phyloP scores from a whole-genome alignment of 2,888 invertebrate genomes.

The Lacanobia wlatinum region DNA sequence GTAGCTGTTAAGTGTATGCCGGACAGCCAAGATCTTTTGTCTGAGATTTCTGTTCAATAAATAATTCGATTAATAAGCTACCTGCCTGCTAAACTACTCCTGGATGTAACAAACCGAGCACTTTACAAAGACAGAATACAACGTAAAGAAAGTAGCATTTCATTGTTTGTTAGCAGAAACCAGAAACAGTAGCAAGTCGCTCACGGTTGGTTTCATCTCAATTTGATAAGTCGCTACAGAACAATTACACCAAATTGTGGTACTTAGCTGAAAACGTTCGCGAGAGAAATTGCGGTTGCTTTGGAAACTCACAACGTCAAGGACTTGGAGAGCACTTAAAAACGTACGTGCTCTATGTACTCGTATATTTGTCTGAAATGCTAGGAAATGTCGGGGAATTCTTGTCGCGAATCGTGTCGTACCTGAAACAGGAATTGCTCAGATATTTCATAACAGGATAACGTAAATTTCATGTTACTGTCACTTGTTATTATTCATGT shows the following conservation, averaged over 20 bases:
- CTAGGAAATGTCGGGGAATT: constrained; percentile 36
- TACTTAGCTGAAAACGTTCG: constrained; percentile 54
- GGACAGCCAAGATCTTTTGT: no score
- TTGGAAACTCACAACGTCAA: constrained; percentile 51
- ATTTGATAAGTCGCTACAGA: constrained; percentile 57
- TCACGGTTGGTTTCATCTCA: constrained; percentile 59
- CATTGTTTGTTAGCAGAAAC: constrained; percentile 41
- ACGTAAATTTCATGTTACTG: constrained; percentile 21
- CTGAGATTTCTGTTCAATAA: not conserved
- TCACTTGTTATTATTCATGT: not conserved
- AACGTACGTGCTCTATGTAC: constrained; percentile 42
- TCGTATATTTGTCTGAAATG: constrained; percentile 25
- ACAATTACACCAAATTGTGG: constrained; percentile 62
- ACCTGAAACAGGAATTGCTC: constrained; percentile 31
- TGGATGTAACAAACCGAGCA: constrained; percentile 1
- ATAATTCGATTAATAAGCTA: not conserved
- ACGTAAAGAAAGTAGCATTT: constrained; percentile 19
- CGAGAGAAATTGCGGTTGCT: constrained; percentile 59
- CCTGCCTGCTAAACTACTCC: not conserved
- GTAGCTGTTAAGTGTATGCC: no score
- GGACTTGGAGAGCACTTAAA: constrained; percentile 50
- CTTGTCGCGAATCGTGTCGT: constrained; percentile 22
- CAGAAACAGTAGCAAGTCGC: constrained; percentile 27
- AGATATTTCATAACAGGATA: constrained; percentile 41
- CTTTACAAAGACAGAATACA: constrained; percentile 7